phyloP scores from a whole-genome alignment of 92 coral and sea anemone species.

The Phenganax marumi region DNA sequence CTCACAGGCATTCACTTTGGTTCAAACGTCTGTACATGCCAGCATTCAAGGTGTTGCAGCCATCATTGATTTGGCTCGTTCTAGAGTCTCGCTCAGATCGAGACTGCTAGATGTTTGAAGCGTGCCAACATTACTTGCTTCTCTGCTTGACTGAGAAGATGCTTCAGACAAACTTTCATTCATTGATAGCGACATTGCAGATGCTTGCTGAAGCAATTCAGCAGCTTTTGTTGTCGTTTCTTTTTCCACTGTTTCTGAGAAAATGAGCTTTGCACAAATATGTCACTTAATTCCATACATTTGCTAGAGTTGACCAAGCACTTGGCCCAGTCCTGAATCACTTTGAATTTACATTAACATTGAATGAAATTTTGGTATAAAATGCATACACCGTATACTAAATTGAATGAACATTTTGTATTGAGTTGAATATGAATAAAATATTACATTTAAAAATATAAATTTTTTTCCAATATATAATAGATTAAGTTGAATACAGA shows the following conservation, averaged over 20 bases:
- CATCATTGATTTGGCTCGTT: conserved; percentile 48
- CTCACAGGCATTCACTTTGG: conserved; percentile 45
- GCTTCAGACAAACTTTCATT: neutral
- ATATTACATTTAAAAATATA: neutral
- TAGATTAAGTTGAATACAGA: too few species aligned
- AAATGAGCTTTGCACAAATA: neutral
- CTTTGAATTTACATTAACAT: neutral
- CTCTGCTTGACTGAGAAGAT: neutral
- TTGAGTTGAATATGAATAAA: neutral
- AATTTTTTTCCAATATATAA: too few species aligned
- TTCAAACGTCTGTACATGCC: conserved; percentile 48
- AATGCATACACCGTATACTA: neutral
- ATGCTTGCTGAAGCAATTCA: conserved; percentile 8
- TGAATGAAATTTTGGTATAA: neutral
- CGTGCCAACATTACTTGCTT: neutral
- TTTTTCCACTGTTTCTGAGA: conserved; percentile 20
- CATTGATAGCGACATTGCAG: neutral
- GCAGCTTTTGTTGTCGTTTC: conserved; percentile 40
- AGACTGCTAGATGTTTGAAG: neutral
- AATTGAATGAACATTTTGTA: neutral
- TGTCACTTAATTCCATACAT: too few species aligned
- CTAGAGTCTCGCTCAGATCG: neutral
- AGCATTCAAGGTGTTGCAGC: conserved; percentile 38
- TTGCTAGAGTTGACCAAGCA: neutral
- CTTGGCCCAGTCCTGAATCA: neutral